Evolutionary conservation across 2,888 invertebrate genomes (phyloP).

Genomic region (Alcis repandata): DNA sequence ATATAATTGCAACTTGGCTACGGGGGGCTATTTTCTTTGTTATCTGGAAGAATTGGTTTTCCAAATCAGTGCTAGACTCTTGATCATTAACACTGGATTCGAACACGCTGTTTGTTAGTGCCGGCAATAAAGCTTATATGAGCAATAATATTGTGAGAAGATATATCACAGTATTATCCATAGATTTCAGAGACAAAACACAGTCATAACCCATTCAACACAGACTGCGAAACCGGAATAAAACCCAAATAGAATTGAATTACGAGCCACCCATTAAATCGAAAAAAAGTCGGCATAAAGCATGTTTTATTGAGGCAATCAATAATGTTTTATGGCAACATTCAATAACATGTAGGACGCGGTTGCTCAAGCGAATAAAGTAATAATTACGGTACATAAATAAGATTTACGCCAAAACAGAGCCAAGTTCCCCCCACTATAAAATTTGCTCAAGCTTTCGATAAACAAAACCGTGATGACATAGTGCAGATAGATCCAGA

Average conservation of each 20-base stretch:
- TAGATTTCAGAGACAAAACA: conserved; percentile 9
- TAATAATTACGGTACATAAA: conserved; percentile 83
- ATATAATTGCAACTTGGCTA: too few relatives aligned
- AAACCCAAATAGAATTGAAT: conserved; percentile 58
- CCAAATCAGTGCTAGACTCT: too few relatives aligned
- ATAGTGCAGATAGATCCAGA: conserved; percentile 49
- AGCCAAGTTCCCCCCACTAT: conserved; percentile 66
- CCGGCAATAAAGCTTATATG: too few relatives aligned
- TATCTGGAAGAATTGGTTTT: too few relatives aligned
- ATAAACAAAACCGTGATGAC: conserved; percentile 73
- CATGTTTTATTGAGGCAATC: conserved; percentile 79
- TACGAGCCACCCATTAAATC: conserved; percentile 66
- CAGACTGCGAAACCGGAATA: conserved; percentile 35
- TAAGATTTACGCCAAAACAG: conserved; percentile 78
- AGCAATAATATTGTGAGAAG: too few relatives aligned
- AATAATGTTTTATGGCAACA: conserved; percentile 83
- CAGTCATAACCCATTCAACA: conserved; percentile 18
- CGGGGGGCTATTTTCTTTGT: too few relatives aligned
- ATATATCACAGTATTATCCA: too few relatives aligned
- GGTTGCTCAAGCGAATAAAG: conserved; percentile 79
- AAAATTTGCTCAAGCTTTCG: conserved; percentile 70
- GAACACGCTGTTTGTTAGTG: too few relatives aligned
- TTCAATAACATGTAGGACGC: conserved; percentile 80
- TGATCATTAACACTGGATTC: too few relatives aligned
- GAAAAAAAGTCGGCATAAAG: conserved; percentile 71